Evolutionary conservation across 2,113 vertebrate genomes (phyloP).

Genomic region (Neogobius melanostomus): DNA sequence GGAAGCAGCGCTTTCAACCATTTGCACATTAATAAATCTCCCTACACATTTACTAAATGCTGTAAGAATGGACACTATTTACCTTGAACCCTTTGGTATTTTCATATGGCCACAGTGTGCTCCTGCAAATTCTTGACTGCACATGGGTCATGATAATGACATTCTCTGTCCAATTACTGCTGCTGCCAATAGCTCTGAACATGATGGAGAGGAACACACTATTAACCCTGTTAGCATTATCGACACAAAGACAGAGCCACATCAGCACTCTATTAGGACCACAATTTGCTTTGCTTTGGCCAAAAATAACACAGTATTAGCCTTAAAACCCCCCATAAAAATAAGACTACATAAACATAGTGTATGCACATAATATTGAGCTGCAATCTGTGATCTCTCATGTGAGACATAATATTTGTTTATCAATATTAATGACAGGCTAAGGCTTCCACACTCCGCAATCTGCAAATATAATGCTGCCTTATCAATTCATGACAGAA

Average conservation of each 20-base stretch:
- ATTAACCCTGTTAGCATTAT: slow-evolving; percentile 69
- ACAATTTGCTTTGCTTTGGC: slow-evolving; percentile 31
- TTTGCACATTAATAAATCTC: slow-evolving; percentile 81
- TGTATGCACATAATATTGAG: slow-evolving; percentile 3
- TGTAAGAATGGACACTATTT: slow-evolving; percentile 75
- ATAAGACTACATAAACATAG: background rate
- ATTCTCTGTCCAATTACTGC: slow-evolving; percentile 71
- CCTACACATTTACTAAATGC: slow-evolving; percentile 77
- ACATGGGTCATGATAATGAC: slow-evolving; percentile 65
- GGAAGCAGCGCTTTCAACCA: slow-evolving; percentile 61
- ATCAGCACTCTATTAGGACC: slow-evolving; percentile 50
- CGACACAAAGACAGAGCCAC: slow-evolving; percentile 42
- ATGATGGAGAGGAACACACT: slow-evolving; percentile 71
- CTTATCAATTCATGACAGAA: slow-evolving; percentile 76
- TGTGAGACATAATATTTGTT: slow-evolving; percentile 58
- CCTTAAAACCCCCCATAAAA: background rate
- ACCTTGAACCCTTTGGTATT: slow-evolving; percentile 62
- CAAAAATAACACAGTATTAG: slow-evolving; percentile 10
- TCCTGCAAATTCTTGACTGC: slow-evolving; percentile 63
- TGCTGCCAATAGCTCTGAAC: slow-evolving; percentile 63
- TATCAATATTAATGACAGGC: slow-evolving; percentile 71
- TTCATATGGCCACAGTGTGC: slow-evolving; percentile 55
- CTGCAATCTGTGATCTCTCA: slow-evolving; percentile 27
- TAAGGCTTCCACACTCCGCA: slow-evolving; percentile 50
- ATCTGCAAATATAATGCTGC: slow-evolving; percentile 73